Evolutionary conservation across 2,888 invertebrate species (phyloP), one percentile per base, ranked within the genome.

Genomic region (Xestia xanthographa): DNA sequence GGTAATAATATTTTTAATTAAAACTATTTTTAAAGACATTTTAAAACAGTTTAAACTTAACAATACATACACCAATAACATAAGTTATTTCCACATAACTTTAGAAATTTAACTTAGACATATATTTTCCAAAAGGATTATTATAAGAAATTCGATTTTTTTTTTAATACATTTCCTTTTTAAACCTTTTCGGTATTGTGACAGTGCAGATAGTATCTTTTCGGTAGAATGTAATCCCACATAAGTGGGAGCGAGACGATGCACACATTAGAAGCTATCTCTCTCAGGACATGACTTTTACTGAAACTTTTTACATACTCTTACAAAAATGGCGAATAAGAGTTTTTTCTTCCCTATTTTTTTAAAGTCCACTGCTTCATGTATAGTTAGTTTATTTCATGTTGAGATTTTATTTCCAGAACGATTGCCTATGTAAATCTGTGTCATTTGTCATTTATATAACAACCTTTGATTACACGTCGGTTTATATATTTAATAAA

Each of bases 401-500:
- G 14, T 14, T 48, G 60, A 80, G 53, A 29, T 82, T 53, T 58
- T 22, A 53, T 80, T 63, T 58, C 50, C 69, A 66, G 48, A 56
- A 5, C 20, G 14, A 20, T 67, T 60, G 14, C 0, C 14, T 48
- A 29, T 43, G 22, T 14, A 6, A 17, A 53, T 71, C 48, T 34
- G n/a, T 14, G 41, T 71, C 62, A 12, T 9, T 79, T 81, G 84
- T 86, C 83, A 88, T 86, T 87, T 82, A 78, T 77, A 68, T 65
- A 85, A 87, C 85, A 90, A 83, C 81, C 83, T 76, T 82, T 62
- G 78, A 82, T 84, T 45, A 29, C 58, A 79, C 77, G 72, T 73
- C 71, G 50, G 62, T 71, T 77, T 48, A 77, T 77, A 56, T 56
- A 72, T 43, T 58, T 26, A 58, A 60, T 66, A 68, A 78, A 63